These are phyloP conservation scores for Erythrocercus mccallii DNA, from an alignment of 2,113 vertebrate genomes.

Conservation along the genomic window DNA sequence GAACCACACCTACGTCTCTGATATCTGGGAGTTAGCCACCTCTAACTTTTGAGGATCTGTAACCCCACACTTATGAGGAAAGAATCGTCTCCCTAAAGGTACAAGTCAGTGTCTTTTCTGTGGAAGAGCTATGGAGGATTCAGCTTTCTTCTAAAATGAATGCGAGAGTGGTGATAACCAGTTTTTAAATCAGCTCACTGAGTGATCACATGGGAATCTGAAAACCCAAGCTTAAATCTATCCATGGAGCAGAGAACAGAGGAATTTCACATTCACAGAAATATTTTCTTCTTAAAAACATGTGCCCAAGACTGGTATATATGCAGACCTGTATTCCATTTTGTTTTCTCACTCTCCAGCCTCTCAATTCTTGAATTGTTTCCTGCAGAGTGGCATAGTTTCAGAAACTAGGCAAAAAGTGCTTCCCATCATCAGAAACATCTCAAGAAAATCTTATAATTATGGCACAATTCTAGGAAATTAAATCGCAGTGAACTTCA, in stretches of 20 bases:
- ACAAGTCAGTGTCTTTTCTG: not conserved
- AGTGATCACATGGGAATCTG: fast-evolving
- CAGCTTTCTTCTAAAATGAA: not conserved
- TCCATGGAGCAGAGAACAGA: not conserved
- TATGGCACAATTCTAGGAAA: not conserved
- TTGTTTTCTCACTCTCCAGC: not conserved
- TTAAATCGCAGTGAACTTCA: not conserved
- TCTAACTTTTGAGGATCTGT: not conserved
- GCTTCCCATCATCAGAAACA: not conserved
- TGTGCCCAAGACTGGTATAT: not conserved
- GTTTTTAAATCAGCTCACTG: not conserved
- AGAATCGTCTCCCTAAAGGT: not conserved
- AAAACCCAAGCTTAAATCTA: not conserved
- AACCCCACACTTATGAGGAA: not conserved
- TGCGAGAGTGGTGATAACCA: no score
- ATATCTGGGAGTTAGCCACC: not conserved
- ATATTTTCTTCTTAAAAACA: not conserved
- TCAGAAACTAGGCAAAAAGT: not conserved
- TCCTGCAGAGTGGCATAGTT: not conserved
- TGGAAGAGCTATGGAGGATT: not conserved
- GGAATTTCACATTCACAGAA: not conserved
- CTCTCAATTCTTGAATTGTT: not conserved
- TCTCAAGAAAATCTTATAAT: not conserved
- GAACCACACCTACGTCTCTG: not conserved
- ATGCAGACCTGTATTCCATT: not conserved